These are phyloP conservation scores for Synergus japonicus DNA, from an alignment of 2,888 invertebrate species.

Conservation along the genomic window DNA sequence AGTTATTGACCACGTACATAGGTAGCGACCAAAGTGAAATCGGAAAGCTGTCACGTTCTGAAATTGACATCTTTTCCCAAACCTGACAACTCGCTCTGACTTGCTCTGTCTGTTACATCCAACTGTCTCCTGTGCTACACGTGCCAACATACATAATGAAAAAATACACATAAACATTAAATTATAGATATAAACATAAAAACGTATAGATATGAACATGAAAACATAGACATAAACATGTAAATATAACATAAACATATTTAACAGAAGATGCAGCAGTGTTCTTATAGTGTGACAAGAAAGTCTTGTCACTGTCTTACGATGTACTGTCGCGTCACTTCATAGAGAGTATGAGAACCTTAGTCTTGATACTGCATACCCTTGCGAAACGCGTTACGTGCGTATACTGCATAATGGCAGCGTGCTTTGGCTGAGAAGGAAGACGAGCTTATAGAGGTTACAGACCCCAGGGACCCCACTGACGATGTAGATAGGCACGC, in stretches of 20 bases:
- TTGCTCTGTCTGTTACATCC: slow-evolving; percentile 28
- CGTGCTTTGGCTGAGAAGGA: slow-evolving; percentile 52
- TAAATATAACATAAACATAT: not conserved
- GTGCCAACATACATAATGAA: not conserved
- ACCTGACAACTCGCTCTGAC: slow-evolving; percentile 42
- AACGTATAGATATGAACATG: too few relatives aligned
- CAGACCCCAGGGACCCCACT: slow-evolving; percentile 38
- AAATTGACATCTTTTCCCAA: slow-evolving; percentile 58
- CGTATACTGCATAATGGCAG: slow-evolving; percentile 58
- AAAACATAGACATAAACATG: too few relatives aligned
- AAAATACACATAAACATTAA: too few relatives aligned
- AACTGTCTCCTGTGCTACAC: not conserved
- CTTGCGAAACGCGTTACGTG: slow-evolving; percentile 57
- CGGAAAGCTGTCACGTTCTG: slow-evolving; percentile 61
- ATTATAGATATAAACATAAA: too few relatives aligned
- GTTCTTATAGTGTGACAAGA: not conserved
- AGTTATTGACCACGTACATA: slow-evolving; percentile 46
- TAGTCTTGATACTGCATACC: slow-evolving; percentile 39
- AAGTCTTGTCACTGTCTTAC: not conserved
- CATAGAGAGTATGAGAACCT: slow-evolving; percentile 3
- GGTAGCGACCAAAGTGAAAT: slow-evolving; percentile 51
- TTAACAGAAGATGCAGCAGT: not conserved
- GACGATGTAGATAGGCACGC: slow-evolving; percentile 42
- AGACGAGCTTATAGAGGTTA: slow-evolving; percentile 44
- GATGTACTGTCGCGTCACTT: slow-evolving; percentile 19